These are phyloP conservation scores for Homarus americanus DNA, from an alignment of 1,140 invertebrate species.

Conservation along the genomic window DNA sequence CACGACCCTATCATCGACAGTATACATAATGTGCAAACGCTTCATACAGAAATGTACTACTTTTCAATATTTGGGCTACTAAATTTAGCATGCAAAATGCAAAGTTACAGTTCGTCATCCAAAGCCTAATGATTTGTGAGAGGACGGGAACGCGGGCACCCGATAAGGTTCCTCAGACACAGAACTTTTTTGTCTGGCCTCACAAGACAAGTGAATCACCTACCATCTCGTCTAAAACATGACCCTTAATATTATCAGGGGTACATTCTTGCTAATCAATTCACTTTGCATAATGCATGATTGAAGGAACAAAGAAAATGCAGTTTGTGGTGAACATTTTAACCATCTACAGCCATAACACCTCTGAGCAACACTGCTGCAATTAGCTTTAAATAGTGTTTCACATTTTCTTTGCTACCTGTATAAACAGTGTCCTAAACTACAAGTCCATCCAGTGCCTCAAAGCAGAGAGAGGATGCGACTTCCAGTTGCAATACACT, in stretches of 20 bases:
- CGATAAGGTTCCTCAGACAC: not conserved
- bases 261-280: constrained; percentile 8
- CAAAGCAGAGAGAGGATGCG: constrained; percentile 59
- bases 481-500: constrained; percentile 59
- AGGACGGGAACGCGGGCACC: not conserved
- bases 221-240: constrained; percentile 34
- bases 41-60: constrained; percentile 40
- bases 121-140: not conserved
- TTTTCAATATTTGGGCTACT: constrained; percentile 35
- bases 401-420: constrained; percentile 55
- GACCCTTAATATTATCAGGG: not conserved
- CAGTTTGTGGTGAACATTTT: constrained; percentile 28
- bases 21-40: constrained; percentile 52
- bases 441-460: constrained; percentile 58
- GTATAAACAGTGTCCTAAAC: constrained; percentile 41
- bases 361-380: not conserved
- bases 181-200: not conserved
- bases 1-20: constrained; percentile 29
- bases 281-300: constrained; percentile 68
- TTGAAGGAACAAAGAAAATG: constrained; percentile 64
- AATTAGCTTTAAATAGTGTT: not conserved
- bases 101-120: constrained; percentile 55
- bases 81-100: constrained; percentile 67
- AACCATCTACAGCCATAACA: not conserved
- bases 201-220: constrained; percentile 11